A percentile compares a stretch with the other conserved stretches of the same genome.
Conservation (phyloP, 2,888 invertebrate species). For the Scaeva pyrastri region DNA sequence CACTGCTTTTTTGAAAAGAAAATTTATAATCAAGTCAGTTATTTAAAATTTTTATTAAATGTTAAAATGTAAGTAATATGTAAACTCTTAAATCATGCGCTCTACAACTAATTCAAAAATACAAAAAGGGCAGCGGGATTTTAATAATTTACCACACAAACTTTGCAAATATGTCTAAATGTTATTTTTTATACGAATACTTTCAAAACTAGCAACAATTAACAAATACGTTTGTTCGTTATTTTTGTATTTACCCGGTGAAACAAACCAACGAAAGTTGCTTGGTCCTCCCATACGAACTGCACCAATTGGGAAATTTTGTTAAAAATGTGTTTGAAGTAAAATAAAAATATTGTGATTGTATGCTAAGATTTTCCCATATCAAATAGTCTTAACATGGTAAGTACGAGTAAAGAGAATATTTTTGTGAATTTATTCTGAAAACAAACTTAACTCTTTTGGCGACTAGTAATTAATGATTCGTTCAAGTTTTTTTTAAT, state of each 20-base stretch:
- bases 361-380: slow-evolving; percentile 49
- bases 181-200: slow-evolving; percentile 45
- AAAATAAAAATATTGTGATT: slow-evolving; percentile 45
- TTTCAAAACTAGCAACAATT: slow-evolving; percentile 46
- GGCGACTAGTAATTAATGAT: neutral
- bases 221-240: slow-evolving; percentile 44
- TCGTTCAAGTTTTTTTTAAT: too few relatives aligned
- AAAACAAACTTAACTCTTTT: slow-evolving; percentile 27
- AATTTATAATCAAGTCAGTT: neutral
- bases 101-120: slow-evolving; percentile 12
- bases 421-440: neutral
- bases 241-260: slow-evolving; percentile 80
- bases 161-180: slow-evolving; percentile 48
- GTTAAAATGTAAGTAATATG: neutral
- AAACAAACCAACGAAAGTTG: slow-evolving; percentile 82
- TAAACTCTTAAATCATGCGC: slow-evolving; percentile 6
- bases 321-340: slow-evolving; percentile 50
- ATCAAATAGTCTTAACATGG: slow-evolving; percentile 22
- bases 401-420: neutral
- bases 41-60: neutral
- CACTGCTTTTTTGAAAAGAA: slow-evolving; percentile 76
- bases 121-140: slow-evolving; percentile 45
- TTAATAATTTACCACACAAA: slow-evolving; percentile 50
- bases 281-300: slow-evolving; percentile 81
- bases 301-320: slow-evolving; percentile 75